A percentile compares a stretch with the other conserved stretches of the same genome.
These are phyloP conservation scores for Pterocles gutturalis DNA, from an alignment of 2,113 vertebrate species.

Conservation along the genomic window DNA sequence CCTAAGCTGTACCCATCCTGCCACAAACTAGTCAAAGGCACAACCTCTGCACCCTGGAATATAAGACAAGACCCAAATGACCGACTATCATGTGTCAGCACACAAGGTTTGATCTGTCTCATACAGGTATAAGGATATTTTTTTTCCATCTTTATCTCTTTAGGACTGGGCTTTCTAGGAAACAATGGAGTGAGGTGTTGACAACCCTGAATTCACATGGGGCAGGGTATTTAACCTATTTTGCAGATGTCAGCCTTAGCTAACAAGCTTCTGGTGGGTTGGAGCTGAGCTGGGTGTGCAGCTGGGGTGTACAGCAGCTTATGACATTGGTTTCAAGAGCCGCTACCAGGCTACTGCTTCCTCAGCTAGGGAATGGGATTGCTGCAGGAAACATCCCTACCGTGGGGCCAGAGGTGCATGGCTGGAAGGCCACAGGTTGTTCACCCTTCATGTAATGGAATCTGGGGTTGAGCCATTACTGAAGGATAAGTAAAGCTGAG, in stretches of 20 bases:
- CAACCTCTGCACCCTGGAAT: not conserved
- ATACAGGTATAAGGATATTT: not conserved
- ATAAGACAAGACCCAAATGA: not conserved
- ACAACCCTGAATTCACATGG: not conserved
- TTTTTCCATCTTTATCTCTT: not conserved
- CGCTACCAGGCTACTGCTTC: not conserved
- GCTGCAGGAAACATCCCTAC: not conserved
- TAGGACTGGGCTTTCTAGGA: not conserved
- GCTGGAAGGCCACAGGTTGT: not conserved
- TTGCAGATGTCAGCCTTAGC: not conserved
- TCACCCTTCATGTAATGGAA: not conserved
- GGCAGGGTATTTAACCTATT: not conserved
- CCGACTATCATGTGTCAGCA: rapidly evolving
- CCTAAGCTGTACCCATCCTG: not conserved
- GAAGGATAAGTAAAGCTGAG: not conserved
- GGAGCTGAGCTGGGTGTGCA: not conserved
- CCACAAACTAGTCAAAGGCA: not conserved
- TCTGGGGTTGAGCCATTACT: not conserved
- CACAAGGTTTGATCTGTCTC: not conserved
- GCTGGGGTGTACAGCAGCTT: not conserved
- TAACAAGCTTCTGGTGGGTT: not conserved
- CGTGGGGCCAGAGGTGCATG: not conserved
- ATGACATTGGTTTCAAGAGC: not conserved
- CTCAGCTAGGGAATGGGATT: not conserved
- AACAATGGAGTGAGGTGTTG: not conserved